Percentiles rank a stretch among this genome's conserved stretches.
These are phyloP conservation scores for Spodoptera exigua DNA, from an alignment of 2,888 invertebrate species.

Conservation along the genomic window DNA sequence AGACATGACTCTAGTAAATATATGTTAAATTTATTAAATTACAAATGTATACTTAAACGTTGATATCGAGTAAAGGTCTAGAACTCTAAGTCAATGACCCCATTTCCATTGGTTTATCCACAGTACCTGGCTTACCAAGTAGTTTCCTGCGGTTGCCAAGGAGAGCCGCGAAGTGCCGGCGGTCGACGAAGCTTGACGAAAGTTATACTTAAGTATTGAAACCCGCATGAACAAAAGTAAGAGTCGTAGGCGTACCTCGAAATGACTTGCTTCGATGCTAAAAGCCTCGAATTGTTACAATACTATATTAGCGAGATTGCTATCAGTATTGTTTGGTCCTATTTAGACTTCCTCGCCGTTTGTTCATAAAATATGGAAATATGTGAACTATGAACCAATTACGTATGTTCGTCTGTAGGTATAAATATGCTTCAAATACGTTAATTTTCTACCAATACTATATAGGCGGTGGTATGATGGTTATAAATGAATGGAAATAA, in stretches of 20 bases:
- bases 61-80: constrained; percentile 17
- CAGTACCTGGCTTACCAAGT: constrained; percentile 46
- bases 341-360: too few relatives aligned
- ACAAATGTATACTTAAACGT: constrained; percentile 2
- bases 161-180: constrained; percentile 41
- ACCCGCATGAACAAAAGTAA: constrained; percentile 49
- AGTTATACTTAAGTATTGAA: constrained; percentile 53
- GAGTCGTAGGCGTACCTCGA: constrained; percentile 28
- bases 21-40: constrained; percentile 10
- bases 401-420: too few relatives aligned
- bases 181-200: constrained; percentile 32
- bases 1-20: constrained; percentile 50
- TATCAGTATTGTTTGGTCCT: constrained; percentile 16
- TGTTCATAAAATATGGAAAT: too few relatives aligned
- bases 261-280: constrained; percentile 32
- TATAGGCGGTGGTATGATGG: too few relatives aligned
- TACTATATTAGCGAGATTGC: constrained; percentile 17
- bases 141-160: constrained; percentile 49
- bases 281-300: constrained; percentile 29
- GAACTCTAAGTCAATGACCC: constrained; percentile 22
- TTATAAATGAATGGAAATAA: too few relatives aligned
- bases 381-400: too few relatives aligned
- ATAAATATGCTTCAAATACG: too few relatives aligned
- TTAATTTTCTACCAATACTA: too few relatives aligned
- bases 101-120: constrained; percentile 45